Base-by-base conservation (phyloP, 2,888 invertebrate species). In the Brachyptera putata region DNA sequence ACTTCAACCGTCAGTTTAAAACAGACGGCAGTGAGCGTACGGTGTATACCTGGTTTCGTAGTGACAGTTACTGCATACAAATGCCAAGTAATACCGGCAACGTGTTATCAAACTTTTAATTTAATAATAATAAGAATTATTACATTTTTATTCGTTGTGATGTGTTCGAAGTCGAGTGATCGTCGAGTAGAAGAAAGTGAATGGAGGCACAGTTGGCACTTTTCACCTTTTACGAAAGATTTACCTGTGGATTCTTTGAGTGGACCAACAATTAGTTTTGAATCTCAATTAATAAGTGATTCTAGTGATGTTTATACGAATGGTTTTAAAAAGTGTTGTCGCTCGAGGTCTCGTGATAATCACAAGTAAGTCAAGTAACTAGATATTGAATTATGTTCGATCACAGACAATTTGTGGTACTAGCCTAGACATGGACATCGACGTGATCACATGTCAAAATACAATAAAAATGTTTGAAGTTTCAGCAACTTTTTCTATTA, bases 151-250 rank as follows among this genome's bases (percentile, higher is more conserved):
- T n/a, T 21, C n/a, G 24, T 22, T 14, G 53, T 36, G 30, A 53
- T 53, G 53, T 34, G 53, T 36, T 36, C 34, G 21, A 53, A 36
- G 37, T 53, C 53, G 7, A 53, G 16, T 16, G 18, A 53, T 18
- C 13, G 34, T 16, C 34, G 36, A 11, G 30, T 36, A 14, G 36
- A 36, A 3, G 53, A 53, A 3, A 11, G 36, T 1, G 53, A 53
- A 11, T 72, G 69, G 70, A 70, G 73, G 61, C 73, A 73, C 69
- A 73, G 73, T 70, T 74, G 73, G 73, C 73, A 73, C 64, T 70
- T 70, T 68, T 72, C 72, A 64, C 69, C 72, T 64, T 69, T 71
- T 66, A 67, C 71, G 24, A 34, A 22, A 36, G 53, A 53, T 34
- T 7, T 36, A 11, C 34, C 34, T 7, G 18, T 9, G 13, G 22